phyloP scores from a whole-genome alignment of 2,888 invertebrate species.

The Cephus pygmeus region DNA sequence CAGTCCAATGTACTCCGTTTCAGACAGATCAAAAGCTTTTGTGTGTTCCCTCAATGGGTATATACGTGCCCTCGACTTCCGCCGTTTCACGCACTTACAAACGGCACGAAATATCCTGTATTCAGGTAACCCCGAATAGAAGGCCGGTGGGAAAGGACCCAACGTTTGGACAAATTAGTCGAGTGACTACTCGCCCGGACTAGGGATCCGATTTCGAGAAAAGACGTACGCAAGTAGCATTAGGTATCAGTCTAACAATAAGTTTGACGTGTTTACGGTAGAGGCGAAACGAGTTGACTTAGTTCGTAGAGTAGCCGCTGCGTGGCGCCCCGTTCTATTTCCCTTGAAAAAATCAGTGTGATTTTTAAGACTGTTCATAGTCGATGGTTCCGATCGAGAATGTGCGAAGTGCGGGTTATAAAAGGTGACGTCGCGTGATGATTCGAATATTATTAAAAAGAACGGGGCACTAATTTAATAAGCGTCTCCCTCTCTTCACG shows the following conservation, averaged over 20 bases:
- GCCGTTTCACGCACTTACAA: neutral
- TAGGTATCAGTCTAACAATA: neutral
- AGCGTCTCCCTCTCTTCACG: conserved; percentile 39
- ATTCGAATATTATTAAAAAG: conserved; percentile 23
- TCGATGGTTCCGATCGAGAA: neutral
- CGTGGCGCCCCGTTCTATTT: neutral
- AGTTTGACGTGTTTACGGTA: neutral
- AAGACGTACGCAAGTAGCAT: neutral
- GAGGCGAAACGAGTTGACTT: neutral
- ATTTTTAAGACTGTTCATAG: neutral
- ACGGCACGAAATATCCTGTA: neutral
- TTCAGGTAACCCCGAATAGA: neutral
- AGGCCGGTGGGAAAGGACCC: neutral
- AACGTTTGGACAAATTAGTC: neutral
- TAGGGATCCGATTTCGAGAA: neutral
- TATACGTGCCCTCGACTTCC: neutral
- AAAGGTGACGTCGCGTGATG: conserved; percentile 8
- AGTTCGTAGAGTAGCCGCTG: neutral
- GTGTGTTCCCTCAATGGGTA: neutral
- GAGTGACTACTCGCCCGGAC: neutral
- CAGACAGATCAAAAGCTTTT: neutral
- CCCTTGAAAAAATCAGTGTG: neutral
- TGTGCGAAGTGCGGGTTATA: neutral
- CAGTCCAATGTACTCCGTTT: neutral
- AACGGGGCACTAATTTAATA: conserved; percentile 44